A percentile compares a stretch with the other conserved stretches of the same genome.
Evolutionary conservation across 2,797 vertebrate genomes (phyloP).

Genomic region (Streptopelia turtur): DNA sequence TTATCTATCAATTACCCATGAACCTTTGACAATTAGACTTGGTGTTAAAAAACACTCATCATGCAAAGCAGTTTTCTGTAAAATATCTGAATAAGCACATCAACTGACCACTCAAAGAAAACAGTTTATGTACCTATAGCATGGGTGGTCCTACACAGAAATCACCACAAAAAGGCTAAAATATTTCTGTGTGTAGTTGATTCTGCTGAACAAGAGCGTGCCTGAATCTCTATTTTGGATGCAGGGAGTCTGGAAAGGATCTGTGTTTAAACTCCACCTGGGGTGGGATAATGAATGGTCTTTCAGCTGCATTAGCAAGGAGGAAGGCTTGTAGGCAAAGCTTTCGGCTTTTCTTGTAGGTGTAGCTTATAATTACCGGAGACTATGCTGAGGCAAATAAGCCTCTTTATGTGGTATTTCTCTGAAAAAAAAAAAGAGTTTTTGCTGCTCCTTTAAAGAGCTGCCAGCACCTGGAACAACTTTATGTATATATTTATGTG

Average conservation of each 20-base stretch:
- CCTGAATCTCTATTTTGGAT: not conserved
- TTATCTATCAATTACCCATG: not conserved
- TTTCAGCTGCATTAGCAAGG: conserved; percentile 21
- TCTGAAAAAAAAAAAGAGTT: not conserved
- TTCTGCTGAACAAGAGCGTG: not conserved
- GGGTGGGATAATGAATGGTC: conserved; percentile 38
- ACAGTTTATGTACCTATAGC: accelerated
- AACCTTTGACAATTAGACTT: not conserved
- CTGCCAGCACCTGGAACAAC: not conserved
- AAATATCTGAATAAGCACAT: not conserved
- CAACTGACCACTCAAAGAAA: not conserved
- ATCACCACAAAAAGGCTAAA: not conserved
- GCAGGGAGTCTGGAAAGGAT: not conserved
- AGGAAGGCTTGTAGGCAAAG: conserved; percentile 16
- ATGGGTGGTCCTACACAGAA: not conserved
- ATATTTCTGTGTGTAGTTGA: not conserved
- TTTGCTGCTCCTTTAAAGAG: conserved; percentile 24
- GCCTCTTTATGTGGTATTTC: conserved; percentile 19
- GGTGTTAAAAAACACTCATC: not conserved
- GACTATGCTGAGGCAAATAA: not conserved
- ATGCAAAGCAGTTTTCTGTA: not conserved
- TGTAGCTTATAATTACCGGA: conserved; percentile 43
- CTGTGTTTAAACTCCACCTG: conserved; percentile 1
- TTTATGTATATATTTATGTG: not conserved
- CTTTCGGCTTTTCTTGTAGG: conserved; percentile 31